Evolutionary conservation across 2,888 invertebrate genomes (phyloP), one percentile per base, ranked within the genome.

Genomic region (Alentia gelatinosa): DNA sequence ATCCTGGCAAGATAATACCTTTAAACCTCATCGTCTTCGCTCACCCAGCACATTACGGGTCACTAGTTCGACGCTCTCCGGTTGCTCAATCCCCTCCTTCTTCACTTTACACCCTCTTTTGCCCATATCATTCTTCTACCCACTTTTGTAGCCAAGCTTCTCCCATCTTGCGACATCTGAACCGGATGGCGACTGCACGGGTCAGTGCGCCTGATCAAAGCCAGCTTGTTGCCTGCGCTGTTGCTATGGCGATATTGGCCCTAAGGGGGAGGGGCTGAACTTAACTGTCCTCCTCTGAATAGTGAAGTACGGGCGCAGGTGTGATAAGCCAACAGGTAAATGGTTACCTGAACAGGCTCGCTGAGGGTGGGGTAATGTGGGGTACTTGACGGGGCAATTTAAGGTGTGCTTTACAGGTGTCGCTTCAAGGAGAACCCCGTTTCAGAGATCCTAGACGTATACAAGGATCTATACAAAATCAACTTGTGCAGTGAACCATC

Each of bases 181-280:
- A 40, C 83, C 83, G 37, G 83, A 83, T 83, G 83, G 40, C 26
- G 83, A 26, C 40, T 23, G 35, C 5, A 37, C 37, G 83, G 83
- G 83, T 83, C 23, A 40, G n/a, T 83, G 83, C 23, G 37, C 39
- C 15, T 40, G 83, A 83, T 83, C 83, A 83, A 83, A 40, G 83
- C 35, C 23, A 39, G 40, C 39, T 35, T 83, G 83, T 83, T 39
- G 83, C 39, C 26, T 37, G 7, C 9, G 35, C 37, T 35, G 83
- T 83, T 40, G 83, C 39, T 30, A 83, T 39, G 68, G 68, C 30
- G 3, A 35, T 12, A 4, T 7, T 39, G n/a, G 23, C 35, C 83
- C 83, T 83, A 23, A 40, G 83, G 83, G 83, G 26, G 40, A 23
- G 1, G n/a, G n/a, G n/a, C n/a, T n/a, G n/a, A n/a, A 40, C 37